These are phyloP conservation scores for Gymnocypris eckloni DNA, from an alignment of 2,797 vertebrate genomes.

Conservation along the genomic window DNA sequence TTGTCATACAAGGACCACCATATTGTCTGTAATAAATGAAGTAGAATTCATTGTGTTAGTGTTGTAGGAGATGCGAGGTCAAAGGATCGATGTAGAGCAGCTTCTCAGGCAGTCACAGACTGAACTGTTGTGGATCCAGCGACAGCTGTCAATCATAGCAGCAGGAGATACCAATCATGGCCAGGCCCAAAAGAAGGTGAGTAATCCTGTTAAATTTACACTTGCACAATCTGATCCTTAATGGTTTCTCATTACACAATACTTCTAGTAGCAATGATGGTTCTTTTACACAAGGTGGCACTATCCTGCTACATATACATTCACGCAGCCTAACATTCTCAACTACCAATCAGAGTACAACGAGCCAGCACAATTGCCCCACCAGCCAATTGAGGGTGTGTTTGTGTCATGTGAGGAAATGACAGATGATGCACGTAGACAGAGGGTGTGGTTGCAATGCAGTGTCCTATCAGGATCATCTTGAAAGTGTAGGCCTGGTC, in stretches of 20 bases:
- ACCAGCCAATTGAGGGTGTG: slow-evolving; percentile 47
- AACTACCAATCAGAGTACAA: slow-evolving; percentile 43
- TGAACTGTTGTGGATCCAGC: slow-evolving; percentile 83
- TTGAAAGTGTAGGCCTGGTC: slow-evolving; percentile 43
- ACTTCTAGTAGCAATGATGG: neutral
- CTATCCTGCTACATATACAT: slow-evolving; percentile 33
- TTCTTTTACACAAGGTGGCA: slow-evolving; percentile 49
- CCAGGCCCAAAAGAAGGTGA: slow-evolving; percentile 69
- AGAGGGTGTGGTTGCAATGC: slow-evolving; percentile 63
- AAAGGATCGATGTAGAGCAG: slow-evolving; percentile 70
- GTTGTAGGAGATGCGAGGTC: slow-evolving; percentile 76
- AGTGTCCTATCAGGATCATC: slow-evolving; percentile 66
- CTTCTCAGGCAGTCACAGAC: slow-evolving; percentile 79
- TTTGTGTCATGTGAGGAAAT: slow-evolving; percentile 59
- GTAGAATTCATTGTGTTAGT: neutral
- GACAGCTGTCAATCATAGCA: slow-evolving; percentile 77
- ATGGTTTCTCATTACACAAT: neutral
- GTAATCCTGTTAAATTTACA: slow-evolving; percentile 46
- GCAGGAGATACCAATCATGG: slow-evolving; percentile 68
- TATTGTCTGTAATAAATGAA: neutral
- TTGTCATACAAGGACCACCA: neutral
- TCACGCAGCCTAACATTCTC: neutral
- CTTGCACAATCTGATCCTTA: neutral
- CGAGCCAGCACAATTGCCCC: slow-evolving; percentile 1
- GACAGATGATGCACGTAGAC: slow-evolving; percentile 58